Evolutionary conservation across 1,140 invertebrate genomes (phyloP).

Genomic region (Cotesia typhae): DNA sequence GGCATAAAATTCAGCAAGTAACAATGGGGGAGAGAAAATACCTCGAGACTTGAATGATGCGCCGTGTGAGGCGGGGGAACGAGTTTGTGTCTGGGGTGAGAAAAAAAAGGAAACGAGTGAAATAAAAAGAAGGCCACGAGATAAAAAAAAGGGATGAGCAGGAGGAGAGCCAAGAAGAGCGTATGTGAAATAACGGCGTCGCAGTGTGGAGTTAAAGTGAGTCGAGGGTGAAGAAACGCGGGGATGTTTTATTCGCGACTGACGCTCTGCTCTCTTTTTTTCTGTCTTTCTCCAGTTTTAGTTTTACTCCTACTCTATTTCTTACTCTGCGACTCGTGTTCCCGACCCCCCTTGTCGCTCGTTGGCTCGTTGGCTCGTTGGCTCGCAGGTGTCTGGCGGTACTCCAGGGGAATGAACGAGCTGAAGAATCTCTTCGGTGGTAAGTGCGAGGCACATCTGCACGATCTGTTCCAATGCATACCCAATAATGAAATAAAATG

Average conservation of each 20-base stretch:
- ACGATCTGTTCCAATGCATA: conserved; percentile 16
- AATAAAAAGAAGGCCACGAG: background rate
- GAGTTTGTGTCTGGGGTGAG: conserved; percentile 2
- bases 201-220: conserved; percentile 8
- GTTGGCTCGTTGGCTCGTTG: background rate
- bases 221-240: conserved; percentile 2
- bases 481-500: conserved; percentile 31
- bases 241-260: background rate
- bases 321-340: too few species aligned
- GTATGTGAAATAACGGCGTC: conserved; percentile 30
- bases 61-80: background rate
- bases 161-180: background rate
- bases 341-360: background rate
- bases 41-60: conserved; percentile 15
- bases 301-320: background rate
- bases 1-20: conserved; percentile 24
- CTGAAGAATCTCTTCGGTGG: conserved; percentile 5
- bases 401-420: conserved; percentile 29
- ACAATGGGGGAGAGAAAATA: conserved; percentile 15
- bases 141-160: background rate
- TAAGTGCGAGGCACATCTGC: conserved; percentile 20
- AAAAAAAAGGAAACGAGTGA: conserved; percentile 2
- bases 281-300: background rate
- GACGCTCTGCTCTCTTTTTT: too few species aligned
- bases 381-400: conserved; percentile 31